Percentiles rank a stretch among this genome's conserved stretches.
Conservation (phyloP, 2,113 vertebrate species). For the Ovibos moschatus region DNA sequence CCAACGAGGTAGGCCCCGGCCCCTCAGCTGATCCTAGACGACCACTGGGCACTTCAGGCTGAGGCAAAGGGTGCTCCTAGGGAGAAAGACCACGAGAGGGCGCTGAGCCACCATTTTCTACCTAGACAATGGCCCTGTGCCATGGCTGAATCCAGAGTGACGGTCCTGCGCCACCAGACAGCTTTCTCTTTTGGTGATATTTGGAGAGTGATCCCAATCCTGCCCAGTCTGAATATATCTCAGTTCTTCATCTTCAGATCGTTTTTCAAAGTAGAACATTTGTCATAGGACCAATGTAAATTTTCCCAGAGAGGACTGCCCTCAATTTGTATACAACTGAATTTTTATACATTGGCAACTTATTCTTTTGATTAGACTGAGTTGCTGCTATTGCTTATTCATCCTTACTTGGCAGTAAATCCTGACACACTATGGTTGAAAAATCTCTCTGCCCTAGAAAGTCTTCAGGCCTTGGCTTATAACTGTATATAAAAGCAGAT, state of each 20-base stretch:
- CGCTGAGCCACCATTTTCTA: neutral
- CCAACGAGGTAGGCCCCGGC: conserved; percentile 86
- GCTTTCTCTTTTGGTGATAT: neutral
- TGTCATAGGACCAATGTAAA: neutral
- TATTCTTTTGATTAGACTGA: neutral
- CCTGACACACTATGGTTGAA: neutral
- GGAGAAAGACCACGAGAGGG: neutral
- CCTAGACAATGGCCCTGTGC: neutral
- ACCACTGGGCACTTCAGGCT: neutral
- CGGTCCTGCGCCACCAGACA: neutral
- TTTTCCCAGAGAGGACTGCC: neutral
- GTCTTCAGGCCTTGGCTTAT: neutral
- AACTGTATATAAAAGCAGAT: neutral
- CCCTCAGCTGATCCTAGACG: neutral
- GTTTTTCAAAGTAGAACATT: neutral
- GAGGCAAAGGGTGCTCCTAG: neutral
- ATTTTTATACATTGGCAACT: neutral
- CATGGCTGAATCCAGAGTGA: neutral
- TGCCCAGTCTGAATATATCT: neutral
- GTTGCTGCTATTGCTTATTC: neutral
- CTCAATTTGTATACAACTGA: neutral
- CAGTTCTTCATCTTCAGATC: neutral
- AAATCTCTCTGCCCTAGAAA: neutral
- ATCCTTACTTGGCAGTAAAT: neutral
- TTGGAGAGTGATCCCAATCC: neutral